A percentile compares a stretch with the other conserved stretches of the same genome.
Conservation (phyloP, 2,797 vertebrate species). For the Orientallactaga sibirica region DNA sequence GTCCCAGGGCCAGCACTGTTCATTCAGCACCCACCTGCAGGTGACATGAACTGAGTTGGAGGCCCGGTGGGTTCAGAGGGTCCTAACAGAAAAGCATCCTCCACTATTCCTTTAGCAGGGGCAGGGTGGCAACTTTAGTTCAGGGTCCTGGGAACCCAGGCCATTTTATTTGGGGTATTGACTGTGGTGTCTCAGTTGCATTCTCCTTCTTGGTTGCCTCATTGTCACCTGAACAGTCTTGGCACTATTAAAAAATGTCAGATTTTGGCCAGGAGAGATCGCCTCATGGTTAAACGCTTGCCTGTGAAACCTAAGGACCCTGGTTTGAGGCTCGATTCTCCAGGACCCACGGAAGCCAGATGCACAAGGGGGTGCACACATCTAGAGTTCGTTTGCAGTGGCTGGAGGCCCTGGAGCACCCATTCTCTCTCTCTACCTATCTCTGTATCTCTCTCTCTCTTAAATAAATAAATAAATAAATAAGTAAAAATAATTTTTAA, state of each 20-base stretch:
- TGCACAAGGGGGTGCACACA: too few relatives aligned
- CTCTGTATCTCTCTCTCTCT: too few relatives aligned
- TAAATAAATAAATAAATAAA: too few relatives aligned
- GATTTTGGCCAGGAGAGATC: background rate
- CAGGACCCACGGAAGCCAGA: too few relatives aligned
- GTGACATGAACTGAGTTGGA: background rate
- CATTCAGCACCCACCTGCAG: background rate
- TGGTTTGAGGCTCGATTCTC: too few relatives aligned
- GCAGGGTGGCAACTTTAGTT: background rate
- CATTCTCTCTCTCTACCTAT: too few relatives aligned
- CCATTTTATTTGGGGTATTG: background rate
- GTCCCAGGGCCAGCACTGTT: background rate
- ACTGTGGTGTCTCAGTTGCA: background rate
- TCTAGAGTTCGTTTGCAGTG: too few relatives aligned
- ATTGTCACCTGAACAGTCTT: background rate
- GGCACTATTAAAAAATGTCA: slow-evolving; percentile 50
- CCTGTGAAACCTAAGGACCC: too few relatives aligned
- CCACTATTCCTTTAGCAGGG: background rate
- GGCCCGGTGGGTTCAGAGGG: background rate
- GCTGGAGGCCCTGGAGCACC: too few relatives aligned
- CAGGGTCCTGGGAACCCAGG: background rate
- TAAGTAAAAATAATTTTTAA: too few relatives aligned
- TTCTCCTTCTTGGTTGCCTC: background rate
- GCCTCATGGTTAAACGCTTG: too few relatives aligned
- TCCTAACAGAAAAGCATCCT: background rate